phyloP scores from a whole-genome alignment of 2,797 vertebrate species.

The Eleutherodactylus coqui region DNA sequence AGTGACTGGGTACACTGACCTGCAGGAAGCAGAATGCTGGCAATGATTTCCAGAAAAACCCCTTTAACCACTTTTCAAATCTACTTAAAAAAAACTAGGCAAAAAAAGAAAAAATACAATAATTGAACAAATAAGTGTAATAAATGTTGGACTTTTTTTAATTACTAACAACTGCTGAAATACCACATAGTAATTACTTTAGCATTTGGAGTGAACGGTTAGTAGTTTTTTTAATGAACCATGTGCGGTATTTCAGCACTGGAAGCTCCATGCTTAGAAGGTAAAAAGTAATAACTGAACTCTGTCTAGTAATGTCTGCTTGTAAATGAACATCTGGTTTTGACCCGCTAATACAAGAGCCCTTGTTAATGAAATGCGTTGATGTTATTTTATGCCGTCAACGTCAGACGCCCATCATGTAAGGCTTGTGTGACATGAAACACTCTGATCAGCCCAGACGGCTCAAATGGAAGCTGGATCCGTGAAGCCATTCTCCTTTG shows the following conservation, averaged over 20 bases:
- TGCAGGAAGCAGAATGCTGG: too few species aligned
- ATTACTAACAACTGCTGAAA: neutral
- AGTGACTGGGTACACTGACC: too few species aligned
- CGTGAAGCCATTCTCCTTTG: conserved; percentile 41
- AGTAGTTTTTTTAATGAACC: neutral
- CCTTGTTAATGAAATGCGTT: conserved; percentile 21
- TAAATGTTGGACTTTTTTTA: neutral
- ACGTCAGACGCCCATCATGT: conserved; percentile 5
- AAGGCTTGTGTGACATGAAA: conserved; percentile 27
- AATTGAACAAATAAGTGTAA: neutral
- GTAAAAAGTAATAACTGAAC: neutral
- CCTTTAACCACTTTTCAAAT: neutral
- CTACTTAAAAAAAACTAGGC: neutral
- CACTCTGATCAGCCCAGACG: conserved; percentile 39
- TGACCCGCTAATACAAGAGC: neutral
- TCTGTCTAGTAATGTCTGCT: neutral
- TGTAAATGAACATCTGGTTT: neutral
- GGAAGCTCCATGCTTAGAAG: neutral
- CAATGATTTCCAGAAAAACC: neutral
- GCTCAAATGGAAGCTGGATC: conserved; percentile 30
- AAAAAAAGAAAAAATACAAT: neutral
- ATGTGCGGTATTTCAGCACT: neutral
- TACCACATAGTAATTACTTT: neutral
- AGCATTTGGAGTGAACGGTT: neutral
- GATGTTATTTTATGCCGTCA: conserved; percentile 6